Percentiles rank a stretch among this genome's conserved stretches.
Evolutionary conservation across 2,888 invertebrate genomes (phyloP).

Genomic region (Matsumyia berberina): DNA sequence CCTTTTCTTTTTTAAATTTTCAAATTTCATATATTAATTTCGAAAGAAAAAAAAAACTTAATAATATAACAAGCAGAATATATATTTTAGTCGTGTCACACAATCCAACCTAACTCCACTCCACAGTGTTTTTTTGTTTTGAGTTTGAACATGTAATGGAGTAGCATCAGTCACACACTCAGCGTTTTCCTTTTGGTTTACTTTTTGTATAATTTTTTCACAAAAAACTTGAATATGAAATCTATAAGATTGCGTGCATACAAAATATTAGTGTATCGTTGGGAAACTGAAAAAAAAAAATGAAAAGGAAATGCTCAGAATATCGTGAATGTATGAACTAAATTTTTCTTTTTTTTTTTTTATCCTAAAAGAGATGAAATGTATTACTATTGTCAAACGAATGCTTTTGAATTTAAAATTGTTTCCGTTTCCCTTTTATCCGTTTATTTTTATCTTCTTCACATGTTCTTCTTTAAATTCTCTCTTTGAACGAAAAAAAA

Average conservation of each 20-base stretch:
- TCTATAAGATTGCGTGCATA: conserved; percentile 65
- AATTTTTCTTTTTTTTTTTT: conserved; percentile 32
- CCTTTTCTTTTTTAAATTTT: conserved; percentile 23
- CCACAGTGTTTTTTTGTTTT: conserved; percentile 43
- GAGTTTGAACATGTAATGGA: conserved; percentile 55
- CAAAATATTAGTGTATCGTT: conserved; percentile 59
- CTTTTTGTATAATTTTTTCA: conserved; percentile 29
- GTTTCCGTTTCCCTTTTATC: conserved; percentile 6
- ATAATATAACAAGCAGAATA: conserved; percentile 30
- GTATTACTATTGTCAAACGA: conserved; percentile 49
- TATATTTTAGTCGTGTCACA: conserved; percentile 55
- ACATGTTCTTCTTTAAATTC: conserved; percentile 75
- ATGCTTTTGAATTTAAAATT: conserved; percentile 54
- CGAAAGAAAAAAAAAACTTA: not conserved
- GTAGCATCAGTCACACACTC: conserved; percentile 71
- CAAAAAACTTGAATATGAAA: conserved; percentile 37
- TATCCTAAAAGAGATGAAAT: conserved; percentile 22
- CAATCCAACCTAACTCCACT: conserved; percentile 47
- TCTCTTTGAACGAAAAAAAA: conserved; percentile 30
- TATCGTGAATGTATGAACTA: conserved; percentile 58
- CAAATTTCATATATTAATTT: conserved; percentile 14
- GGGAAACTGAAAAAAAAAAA: conserved; percentile 31
- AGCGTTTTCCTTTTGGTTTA: conserved; percentile 31
- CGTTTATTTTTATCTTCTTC: conserved; percentile 68
- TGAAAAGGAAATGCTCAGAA: conserved; percentile 58